Conservation (phyloP, 2,113 vertebrate genomes). For the Mastomys natalensis region DNA sequence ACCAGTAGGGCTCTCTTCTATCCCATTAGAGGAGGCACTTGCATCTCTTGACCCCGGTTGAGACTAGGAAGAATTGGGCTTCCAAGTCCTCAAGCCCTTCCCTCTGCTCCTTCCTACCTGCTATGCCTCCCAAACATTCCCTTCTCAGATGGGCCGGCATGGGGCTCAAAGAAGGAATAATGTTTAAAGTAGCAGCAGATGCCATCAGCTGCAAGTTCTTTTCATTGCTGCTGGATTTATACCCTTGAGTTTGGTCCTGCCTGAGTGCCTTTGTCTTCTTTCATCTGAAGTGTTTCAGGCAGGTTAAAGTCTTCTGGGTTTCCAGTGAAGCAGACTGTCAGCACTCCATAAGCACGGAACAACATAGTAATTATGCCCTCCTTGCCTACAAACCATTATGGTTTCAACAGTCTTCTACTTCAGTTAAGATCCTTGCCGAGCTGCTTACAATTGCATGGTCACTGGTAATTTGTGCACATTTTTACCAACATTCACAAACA, state of each 20-base stretch:
- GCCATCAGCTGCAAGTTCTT: not conserved
- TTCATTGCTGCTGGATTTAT: not conserved
- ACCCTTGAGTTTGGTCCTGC: not conserved
- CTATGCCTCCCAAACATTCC: not conserved
- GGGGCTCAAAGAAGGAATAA: not conserved
- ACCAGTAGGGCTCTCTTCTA: not conserved
- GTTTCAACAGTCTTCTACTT: slow-evolving; percentile 53
- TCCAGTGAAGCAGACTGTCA: slow-evolving; percentile 43
- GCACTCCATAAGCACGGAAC: not conserved
- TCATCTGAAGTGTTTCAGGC: not conserved
- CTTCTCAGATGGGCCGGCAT: not conserved
- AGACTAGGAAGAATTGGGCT: not conserved
- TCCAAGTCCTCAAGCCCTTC: not conserved
- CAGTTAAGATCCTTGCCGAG: not conserved
- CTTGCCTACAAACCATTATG: slow-evolving; percentile 37
- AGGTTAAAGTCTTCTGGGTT: slow-evolving; percentile 20
- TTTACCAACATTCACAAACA: not conserved
- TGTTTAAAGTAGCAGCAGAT: not conserved
- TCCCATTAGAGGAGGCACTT: not conserved
- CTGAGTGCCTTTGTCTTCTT: not conserved
- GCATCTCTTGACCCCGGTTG: accelerated
- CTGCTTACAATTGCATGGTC: not conserved
- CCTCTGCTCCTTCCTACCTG: not conserved
- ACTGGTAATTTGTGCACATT: slow-evolving; percentile 11
- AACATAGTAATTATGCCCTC: not conserved